Conservation (phyloP, 2,797 vertebrate species). For the Ataeniobius toweri region DNA sequence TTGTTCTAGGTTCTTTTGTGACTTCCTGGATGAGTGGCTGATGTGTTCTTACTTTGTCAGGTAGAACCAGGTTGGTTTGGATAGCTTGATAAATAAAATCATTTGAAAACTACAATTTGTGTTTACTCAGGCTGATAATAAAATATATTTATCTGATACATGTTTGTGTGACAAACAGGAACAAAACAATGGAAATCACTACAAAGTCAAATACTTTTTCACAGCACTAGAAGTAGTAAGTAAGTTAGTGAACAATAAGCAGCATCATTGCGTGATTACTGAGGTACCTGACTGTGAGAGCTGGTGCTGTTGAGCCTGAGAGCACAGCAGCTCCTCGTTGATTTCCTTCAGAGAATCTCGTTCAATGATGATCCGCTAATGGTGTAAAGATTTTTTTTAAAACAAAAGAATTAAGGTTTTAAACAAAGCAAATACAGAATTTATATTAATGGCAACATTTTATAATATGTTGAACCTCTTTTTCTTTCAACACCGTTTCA, state of each 20-base stretch:
- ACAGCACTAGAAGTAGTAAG: background rate
- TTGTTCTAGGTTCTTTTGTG: too few relatives aligned
- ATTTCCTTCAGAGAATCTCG: constrained; percentile 94
- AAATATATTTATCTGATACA: background rate
- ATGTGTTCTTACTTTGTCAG: too few relatives aligned
- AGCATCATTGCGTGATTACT: background rate
- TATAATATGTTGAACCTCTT: constrained; percentile 81
- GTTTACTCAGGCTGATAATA: background rate
- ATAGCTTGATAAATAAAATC: too few relatives aligned
- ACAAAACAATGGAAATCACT: background rate
- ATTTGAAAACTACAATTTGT: too few relatives aligned
- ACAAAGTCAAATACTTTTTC: background rate
- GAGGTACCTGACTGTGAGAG: constrained; percentile 88
- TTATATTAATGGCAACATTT: background rate
- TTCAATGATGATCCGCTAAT: constrained; percentile 90
- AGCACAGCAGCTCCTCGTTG: constrained; percentile 94
- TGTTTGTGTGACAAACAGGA: background rate
- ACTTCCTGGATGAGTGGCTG: too few relatives aligned
- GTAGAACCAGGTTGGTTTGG: too few relatives aligned
- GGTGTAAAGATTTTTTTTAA: background rate
- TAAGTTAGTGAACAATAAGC: background rate
- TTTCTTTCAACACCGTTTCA: constrained; percentile 91
- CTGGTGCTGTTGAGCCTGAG: constrained; percentile 92
- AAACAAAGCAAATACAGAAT: background rate
- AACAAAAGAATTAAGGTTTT: background rate